phyloP scores from a whole-genome alignment of 2,113 vertebrate genomes.

The Onychostoma macrolepis region DNA sequence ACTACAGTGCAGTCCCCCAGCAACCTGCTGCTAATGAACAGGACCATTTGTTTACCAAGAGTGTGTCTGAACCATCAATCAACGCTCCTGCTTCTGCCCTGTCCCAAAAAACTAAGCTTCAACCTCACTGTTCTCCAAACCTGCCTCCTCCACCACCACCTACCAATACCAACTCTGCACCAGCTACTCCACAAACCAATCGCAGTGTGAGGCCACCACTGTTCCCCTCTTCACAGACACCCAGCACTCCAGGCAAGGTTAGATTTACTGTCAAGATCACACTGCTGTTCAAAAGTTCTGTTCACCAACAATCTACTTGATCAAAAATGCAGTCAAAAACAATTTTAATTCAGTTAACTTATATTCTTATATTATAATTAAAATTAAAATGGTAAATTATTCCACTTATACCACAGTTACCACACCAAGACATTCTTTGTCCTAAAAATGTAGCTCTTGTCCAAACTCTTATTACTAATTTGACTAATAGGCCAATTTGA shows the following conservation, averaged over 20 bases:
- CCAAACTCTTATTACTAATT: background rate
- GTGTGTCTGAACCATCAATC: conserved; percentile 87
- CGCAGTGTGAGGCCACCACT: conserved; percentile 66
- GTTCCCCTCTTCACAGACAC: conserved; percentile 42
- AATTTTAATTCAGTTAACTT: background rate
- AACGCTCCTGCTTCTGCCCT: conserved; percentile 67
- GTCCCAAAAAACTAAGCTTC: conserved; percentile 63
- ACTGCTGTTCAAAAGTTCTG: background rate
- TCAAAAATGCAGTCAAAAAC: background rate
- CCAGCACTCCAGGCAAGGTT: conserved; percentile 69
- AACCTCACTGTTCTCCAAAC: conserved; percentile 52
- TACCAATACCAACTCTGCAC: conserved; percentile 73
- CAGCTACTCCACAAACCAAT: conserved; percentile 75
- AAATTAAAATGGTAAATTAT: background rate
- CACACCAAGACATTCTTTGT: background rate
- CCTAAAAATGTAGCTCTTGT: background rate
- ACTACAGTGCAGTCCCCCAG: conserved; percentile 67
- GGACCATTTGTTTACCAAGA: conserved; percentile 75
- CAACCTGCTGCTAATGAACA: conserved; percentile 55
- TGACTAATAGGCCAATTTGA: too few species aligned
- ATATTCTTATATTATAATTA: background rate
- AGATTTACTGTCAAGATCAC: background rate
- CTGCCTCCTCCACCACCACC: conserved; percentile 51
- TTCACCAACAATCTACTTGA: background rate
- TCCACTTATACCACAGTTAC: background rate